Percentiles rank a stretch among this genome's conserved stretches.
These are phyloP conservation scores for Gerris buenoi DNA, from an alignment of 1,140 invertebrate species.

Conservation along the genomic window DNA sequence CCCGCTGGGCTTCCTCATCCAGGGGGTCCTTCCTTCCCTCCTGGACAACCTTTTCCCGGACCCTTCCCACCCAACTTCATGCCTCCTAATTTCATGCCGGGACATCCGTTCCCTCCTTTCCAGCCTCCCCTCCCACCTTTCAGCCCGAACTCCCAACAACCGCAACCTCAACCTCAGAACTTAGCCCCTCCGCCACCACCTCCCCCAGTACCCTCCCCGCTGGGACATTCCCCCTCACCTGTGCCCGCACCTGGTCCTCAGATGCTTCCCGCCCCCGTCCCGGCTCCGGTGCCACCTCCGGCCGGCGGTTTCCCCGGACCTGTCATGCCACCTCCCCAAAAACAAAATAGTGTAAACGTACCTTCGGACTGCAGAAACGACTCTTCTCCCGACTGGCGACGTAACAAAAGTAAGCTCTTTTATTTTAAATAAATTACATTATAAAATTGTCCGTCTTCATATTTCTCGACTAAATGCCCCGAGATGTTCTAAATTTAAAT, in stretches of 20 bases:
- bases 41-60: slow-evolving; percentile 4
- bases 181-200: slow-evolving; percentile 14
- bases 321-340: slow-evolving; percentile 26
- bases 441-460: too few relatives aligned
- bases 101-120: neutral
- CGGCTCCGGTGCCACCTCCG: slow-evolving; percentile 29
- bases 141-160: slow-evolving; percentile 11
- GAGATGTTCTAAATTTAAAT: too few relatives aligned
- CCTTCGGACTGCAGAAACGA: neutral
- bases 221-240: slow-evolving; percentile 18
- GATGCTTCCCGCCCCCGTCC: slow-evolving; percentile 31
- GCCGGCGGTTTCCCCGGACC: slow-evolving; percentile 23
- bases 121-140: slow-evolving; percentile 7
- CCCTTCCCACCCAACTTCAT: slow-evolving; percentile 8
- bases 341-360: too few relatives aligned
- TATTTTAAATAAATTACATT: too few relatives aligned
- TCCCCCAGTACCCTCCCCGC: slow-evolving; percentile 11
- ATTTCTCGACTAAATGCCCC: too few relatives aligned
- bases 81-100: neutral
- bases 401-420: neutral
- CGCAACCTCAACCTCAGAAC: slow-evolving; percentile 16
- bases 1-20: too few relatives aligned
- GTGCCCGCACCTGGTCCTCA: slow-evolving; percentile 33
- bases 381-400: neutral
- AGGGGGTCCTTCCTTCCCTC: neutral